These are phyloP conservation scores for Drosophila trapezifrons DNA, from an alignment of 1,140 invertebrate species.

Conservation along the genomic window DNA sequence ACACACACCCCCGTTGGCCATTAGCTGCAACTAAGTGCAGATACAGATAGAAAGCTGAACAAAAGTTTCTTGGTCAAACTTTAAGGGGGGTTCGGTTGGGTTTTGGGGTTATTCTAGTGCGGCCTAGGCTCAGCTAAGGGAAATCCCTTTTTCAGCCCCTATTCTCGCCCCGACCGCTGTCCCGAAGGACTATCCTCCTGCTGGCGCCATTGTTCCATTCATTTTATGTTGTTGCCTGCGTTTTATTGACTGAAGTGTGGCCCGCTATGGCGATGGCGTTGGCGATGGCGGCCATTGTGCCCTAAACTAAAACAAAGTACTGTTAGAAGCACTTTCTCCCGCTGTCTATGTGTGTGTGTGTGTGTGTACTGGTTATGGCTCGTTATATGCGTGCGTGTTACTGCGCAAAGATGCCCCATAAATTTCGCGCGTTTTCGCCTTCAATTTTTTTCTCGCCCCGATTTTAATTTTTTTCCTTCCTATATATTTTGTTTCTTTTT, in stretches of 20 bases:
- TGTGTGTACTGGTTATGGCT: slow-evolving; percentile 67
- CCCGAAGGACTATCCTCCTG: slow-evolving; percentile 32
- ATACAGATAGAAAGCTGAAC: slow-evolving; percentile 51
- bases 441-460: slow-evolving; percentile 55
- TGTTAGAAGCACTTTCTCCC: slow-evolving; percentile 69
- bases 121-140: slow-evolving; percentile 34
- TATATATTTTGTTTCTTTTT: slow-evolving; percentile 7
- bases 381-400: slow-evolving; percentile 81
- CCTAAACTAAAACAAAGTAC: slow-evolving; percentile 81
- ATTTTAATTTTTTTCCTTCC: slow-evolving; percentile 44
- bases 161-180: neutral
- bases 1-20: slow-evolving; percentile 7
- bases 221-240: slow-evolving; percentile 80
- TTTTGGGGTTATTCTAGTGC: slow-evolving; percentile 17
- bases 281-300: slow-evolving; percentile 73
- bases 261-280: slow-evolving; percentile 60
- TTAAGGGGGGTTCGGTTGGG: slow-evolving; percentile 44
- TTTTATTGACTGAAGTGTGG: slow-evolving; percentile 77
- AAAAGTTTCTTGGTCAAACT: slow-evolving; percentile 71
- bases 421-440: slow-evolving; percentile 80
- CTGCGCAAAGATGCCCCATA: slow-evolving; percentile 80
- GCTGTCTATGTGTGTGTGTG: slow-evolving; percentile 32
- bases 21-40: slow-evolving; percentile 71
- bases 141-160: slow-evolving; percentile 10
- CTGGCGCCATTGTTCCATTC: slow-evolving; percentile 70